phyloP scores from a whole-genome alignment of 2,113 vertebrate genomes.

The Vulpes ferrilata region DNA sequence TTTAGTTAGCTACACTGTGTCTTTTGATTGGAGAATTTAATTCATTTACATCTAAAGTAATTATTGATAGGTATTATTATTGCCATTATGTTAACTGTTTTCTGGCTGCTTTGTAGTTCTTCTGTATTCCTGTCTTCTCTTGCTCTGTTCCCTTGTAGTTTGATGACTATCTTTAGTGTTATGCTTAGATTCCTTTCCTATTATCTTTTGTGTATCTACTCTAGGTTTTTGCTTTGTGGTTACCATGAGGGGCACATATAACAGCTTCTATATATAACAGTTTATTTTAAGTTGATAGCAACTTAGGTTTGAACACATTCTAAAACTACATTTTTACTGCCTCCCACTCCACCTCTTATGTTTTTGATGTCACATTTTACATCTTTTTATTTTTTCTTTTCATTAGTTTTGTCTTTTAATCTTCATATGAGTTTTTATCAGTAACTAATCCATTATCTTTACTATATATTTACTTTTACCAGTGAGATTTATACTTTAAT shows the following conservation, averaged over 20 bases:
- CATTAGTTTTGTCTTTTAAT: neutral
- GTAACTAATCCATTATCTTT: neutral
- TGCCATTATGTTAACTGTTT: neutral
- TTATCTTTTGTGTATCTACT: neutral
- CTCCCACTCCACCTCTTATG: neutral
- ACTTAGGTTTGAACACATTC: neutral
- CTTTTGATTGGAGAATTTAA: neutral
- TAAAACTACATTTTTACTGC: neutral
- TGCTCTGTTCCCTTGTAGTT: neutral
- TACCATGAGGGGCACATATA: neutral
- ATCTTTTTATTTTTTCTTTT: neutral
- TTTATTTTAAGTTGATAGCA: neutral
- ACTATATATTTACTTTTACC: neutral
- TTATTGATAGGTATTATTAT: neutral
- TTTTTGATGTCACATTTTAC: neutral
- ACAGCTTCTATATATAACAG: neutral
- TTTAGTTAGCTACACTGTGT: neutral
- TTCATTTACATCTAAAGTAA: neutral
- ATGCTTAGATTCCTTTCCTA: neutral
- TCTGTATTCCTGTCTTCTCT: neutral
- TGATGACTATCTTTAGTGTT: neutral
- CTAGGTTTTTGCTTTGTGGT: neutral
- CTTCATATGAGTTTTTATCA: neutral
- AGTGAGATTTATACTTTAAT: neutral
- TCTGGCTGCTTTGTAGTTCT: neutral